These are phyloP conservation scores for Marasmarcha lunaedactyla DNA, from an alignment of 2,888 invertebrate species.

Conservation along the genomic window DNA sequence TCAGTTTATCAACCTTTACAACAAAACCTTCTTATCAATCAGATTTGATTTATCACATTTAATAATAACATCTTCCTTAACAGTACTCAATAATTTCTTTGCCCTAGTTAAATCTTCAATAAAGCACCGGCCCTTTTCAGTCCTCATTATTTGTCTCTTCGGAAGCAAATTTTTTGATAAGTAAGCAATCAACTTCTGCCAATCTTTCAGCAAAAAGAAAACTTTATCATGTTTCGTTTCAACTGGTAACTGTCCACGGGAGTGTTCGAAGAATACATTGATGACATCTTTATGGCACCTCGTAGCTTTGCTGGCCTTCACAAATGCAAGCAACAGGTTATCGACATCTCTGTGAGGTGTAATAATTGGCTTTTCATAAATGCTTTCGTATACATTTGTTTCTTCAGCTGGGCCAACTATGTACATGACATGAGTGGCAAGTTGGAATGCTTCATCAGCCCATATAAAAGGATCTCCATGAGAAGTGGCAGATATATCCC, in stretches of 20 bases:
- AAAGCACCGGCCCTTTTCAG: constrained; percentile 48
- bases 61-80: constrained; percentile 33
- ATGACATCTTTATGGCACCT: constrained; percentile 33
- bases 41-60: constrained; percentile 24
- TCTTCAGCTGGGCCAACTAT: constrained; percentile 46
- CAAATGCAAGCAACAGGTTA: constrained; percentile 30
- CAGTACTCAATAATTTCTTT: constrained; percentile 38
- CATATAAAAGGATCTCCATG: constrained; percentile 51
- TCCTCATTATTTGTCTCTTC: constrained; percentile 41
- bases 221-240: constrained; percentile 39
- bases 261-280: constrained; percentile 52
- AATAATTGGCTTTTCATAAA: constrained; percentile 51
- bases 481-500: constrained; percentile 37
- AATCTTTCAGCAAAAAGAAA: constrained; percentile 45
- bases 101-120: constrained; percentile 48
- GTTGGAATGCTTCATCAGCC: constrained; percentile 42
- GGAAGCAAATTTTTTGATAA: constrained; percentile 50
- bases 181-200: constrained; percentile 50
- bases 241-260: constrained; percentile 36
- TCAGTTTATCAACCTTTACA: too few relatives aligned
- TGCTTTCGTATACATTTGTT: constrained; percentile 36
- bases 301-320: constrained; percentile 28
- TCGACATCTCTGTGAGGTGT: constrained; percentile 38
- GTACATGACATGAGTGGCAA: constrained; percentile 43
- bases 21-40: constrained; percentile 29